These are phyloP conservation scores for Antechinus flavipes DNA, from an alignment of 2,113 vertebrate genomes.

Conservation along the genomic window DNA sequence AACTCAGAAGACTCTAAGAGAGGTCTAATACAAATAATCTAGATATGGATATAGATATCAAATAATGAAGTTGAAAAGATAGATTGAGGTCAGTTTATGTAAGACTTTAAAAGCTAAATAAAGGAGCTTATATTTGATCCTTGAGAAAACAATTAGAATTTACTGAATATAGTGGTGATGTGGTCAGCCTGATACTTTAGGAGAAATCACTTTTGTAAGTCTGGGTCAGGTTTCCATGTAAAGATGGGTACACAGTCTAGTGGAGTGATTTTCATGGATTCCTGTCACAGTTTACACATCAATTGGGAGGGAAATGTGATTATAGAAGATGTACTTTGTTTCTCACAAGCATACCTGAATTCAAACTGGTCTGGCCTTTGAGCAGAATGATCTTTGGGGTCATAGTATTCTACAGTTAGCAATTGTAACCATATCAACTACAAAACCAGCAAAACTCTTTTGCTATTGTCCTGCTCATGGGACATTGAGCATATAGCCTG, in stretches of 20 bases:
- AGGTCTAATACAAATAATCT: too few species aligned
- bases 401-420: constrained; percentile 60
- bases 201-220: constrained; percentile 3
- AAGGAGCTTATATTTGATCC: background rate
- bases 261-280: constrained; percentile 39
- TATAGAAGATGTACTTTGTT: background rate
- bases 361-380: constrained; percentile 39
- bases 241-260: constrained; percentile 13
- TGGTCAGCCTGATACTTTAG: background rate
- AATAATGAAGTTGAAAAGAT: too few species aligned
- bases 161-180: background rate
- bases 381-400: rapidly evolving
- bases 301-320: constrained; percentile 51
- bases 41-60: too few species aligned
- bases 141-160: background rate
- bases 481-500: constrained; percentile 40
- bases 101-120: background rate
- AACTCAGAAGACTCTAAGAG: too few species aligned
- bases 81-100: background rate
- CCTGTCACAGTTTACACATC: constrained; percentile 55
- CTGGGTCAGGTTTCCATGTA: constrained; percentile 43
- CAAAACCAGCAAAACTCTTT: constrained; percentile 48
- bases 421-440: background rate
- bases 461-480: background rate
- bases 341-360: constrained; percentile 45